Conservation (phyloP, 2,888 invertebrate genomes). For the Norana najaformis region DNA sequence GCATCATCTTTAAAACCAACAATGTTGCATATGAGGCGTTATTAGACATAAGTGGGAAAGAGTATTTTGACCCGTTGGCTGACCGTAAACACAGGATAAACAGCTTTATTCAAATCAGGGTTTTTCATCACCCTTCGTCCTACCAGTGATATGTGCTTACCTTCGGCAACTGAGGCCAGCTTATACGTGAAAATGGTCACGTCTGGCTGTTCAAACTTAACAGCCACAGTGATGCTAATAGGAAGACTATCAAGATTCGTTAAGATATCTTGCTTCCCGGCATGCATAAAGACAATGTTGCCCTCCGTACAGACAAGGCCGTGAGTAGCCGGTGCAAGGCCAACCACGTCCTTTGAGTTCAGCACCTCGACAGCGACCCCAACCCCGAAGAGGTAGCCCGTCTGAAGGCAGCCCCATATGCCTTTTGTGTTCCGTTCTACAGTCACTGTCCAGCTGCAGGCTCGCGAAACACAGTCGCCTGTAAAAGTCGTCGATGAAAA, state of each 20-base stretch:
- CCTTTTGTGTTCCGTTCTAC: conserved; percentile 51
- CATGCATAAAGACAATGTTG: conserved; percentile 49
- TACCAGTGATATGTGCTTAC: conserved; percentile 50
- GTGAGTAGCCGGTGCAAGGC: conserved; percentile 51
- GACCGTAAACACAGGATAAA: conserved; percentile 57
- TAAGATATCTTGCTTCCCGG: conserved; percentile 52
- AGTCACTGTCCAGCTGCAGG: conserved; percentile 54
- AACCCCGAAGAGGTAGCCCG: conserved; percentile 57
- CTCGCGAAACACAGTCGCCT: conserved; percentile 50
- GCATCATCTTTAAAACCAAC: background rate
- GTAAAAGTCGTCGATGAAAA: conserved; percentile 58
- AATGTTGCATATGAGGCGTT: background rate
- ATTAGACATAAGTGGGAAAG: conserved; percentile 53
- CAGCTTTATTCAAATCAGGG: conserved; percentile 42
- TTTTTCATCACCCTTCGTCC: conserved; percentile 52
- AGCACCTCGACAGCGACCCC: conserved; percentile 53
- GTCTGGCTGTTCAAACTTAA: conserved; percentile 49
- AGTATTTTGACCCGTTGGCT: conserved; percentile 58
- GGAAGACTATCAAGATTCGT: conserved; percentile 51
- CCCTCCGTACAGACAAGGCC: conserved; percentile 54
- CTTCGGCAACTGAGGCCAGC: conserved; percentile 45
- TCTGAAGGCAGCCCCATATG: background rate
- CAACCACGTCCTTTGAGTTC: conserved; percentile 54
- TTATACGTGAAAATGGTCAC: conserved; percentile 52
- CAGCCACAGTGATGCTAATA: conserved; percentile 51